Evolutionary conservation across 2,113 vertebrate species (phyloP).

Genomic region (Spea bombifrons): DNA sequence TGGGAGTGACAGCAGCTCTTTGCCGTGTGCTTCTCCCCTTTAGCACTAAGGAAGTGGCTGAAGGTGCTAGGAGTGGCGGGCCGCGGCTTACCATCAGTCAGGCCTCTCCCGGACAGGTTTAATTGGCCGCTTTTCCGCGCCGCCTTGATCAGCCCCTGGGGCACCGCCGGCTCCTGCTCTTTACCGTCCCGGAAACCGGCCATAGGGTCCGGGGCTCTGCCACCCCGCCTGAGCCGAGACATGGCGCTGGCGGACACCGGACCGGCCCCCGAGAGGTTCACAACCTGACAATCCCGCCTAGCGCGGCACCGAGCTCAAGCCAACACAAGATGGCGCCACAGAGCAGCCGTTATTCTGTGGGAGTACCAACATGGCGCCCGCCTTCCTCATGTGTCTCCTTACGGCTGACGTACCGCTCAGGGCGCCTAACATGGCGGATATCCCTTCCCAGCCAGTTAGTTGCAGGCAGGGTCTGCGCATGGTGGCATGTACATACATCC

Average conservation of each 20-base stretch:
- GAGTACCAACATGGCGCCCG: background rate
- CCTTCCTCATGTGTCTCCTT: background rate
- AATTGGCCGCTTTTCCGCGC: conserved; percentile 86
- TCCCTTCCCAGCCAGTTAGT: background rate
- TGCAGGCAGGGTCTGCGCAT: no score
- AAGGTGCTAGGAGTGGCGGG: no score
- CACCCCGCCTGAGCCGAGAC: conserved; percentile 62
- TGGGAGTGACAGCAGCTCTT: no score
- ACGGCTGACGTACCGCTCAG: no score
- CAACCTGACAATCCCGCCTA: conserved; percentile 11
- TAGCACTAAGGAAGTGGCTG: background rate
- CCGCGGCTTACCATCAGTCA: conserved; percentile 73
- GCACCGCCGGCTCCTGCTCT: conserved; percentile 57
- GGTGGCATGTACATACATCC: no score
- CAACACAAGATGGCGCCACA: background rate
- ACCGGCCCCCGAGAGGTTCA: background rate
- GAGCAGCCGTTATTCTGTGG: background rate
- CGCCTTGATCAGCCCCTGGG: conserved; percentile 75
- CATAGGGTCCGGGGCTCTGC: conserved; percentile 53
- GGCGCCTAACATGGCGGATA: background rate
- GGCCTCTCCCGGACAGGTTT: conserved; percentile 77
- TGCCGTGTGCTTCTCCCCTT: background rate
- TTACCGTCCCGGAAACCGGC: conserved; percentile 64
- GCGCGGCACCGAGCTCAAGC: background rate
- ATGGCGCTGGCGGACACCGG: conserved; percentile 46